Conservation (phyloP, 2,797 vertebrate genomes). For the Poecilia wingei region DNA sequence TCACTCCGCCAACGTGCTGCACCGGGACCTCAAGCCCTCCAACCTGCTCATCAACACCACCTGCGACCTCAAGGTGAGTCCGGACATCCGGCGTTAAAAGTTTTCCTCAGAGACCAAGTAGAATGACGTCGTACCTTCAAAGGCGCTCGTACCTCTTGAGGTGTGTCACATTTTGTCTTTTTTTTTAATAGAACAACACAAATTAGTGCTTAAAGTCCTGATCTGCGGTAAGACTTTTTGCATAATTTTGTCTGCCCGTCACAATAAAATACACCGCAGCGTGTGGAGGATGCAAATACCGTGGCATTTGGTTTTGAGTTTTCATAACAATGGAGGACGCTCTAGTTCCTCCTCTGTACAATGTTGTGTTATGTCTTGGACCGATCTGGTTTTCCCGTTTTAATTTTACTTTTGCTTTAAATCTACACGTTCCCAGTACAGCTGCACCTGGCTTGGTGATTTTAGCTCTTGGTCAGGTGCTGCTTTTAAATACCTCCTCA, state of each 20-base stretch:
- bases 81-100: background rate
- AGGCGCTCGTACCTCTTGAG: background rate
- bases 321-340: background rate
- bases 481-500: background rate
- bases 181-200: background rate
- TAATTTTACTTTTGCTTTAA: background rate
- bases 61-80: conserved; percentile 91
- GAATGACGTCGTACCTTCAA: background rate
- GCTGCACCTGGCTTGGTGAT: background rate
- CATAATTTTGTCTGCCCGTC: background rate
- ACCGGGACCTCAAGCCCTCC: conserved; percentile 94
- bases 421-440: background rate
- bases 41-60: conserved; percentile 97
- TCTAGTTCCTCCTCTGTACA: background rate
- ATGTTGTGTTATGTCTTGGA: background rate
- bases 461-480: background rate
- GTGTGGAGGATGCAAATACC: background rate
- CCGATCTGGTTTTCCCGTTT: background rate
- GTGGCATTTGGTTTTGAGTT: background rate
- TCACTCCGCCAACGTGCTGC: conserved; percentile 94
- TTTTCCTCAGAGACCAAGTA: background rate
- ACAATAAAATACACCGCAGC: background rate
- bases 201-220: background rate
- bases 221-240: background rate
- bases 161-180: background rate